These are phyloP conservation scores for Diglossa cyanea DNA, from an alignment of 2,797 vertebrate species.

Conservation along the genomic window DNA sequence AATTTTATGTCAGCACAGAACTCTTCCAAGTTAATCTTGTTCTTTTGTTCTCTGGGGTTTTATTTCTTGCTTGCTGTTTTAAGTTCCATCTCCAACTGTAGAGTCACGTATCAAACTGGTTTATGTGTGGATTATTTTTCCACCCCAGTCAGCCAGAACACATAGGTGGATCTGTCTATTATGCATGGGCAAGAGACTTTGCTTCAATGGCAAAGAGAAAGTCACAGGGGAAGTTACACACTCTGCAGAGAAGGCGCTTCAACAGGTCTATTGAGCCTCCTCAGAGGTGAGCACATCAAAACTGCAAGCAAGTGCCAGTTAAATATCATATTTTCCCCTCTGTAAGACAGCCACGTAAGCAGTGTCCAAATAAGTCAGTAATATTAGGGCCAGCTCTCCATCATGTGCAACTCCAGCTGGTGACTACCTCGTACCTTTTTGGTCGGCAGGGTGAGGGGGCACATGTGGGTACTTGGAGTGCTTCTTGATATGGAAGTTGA, in stretches of 20 bases:
- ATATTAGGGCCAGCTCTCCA: slow-evolving; percentile 47
- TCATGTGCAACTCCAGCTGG: slow-evolving; percentile 67
- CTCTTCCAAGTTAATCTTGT: not conserved
- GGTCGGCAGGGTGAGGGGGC: slow-evolving; percentile 87
- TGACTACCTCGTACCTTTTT: slow-evolving; percentile 89
- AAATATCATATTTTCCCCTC: slow-evolving; percentile 5
- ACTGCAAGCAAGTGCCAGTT: slow-evolving; percentile 37
- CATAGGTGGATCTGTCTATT: not conserved
- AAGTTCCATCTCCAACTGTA: not conserved
- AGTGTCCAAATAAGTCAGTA: slow-evolving; percentile 14
- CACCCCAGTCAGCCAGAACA: not conserved
- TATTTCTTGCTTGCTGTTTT: not conserved
- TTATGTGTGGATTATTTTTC: not conserved
- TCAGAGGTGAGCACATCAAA: slow-evolving; percentile 43
- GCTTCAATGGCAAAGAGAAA: slow-evolving; percentile 61
- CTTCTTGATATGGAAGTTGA: slow-evolving; percentile 99
- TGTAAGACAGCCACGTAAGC: slow-evolving; percentile 39
- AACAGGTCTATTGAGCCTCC: slow-evolving; percentile 27
- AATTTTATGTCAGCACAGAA: not conserved
- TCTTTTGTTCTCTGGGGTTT: not conserved
- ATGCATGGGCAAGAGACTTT: slow-evolving; percentile 35
- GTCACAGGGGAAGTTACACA: slow-evolving; percentile 74
- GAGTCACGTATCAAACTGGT: not conserved
- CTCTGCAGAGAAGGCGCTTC: slow-evolving; percentile 51
- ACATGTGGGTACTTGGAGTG: slow-evolving; percentile 97